Conservation (phyloP, 2,888 invertebrate species). For the Eustalomyia histrio region DNA sequence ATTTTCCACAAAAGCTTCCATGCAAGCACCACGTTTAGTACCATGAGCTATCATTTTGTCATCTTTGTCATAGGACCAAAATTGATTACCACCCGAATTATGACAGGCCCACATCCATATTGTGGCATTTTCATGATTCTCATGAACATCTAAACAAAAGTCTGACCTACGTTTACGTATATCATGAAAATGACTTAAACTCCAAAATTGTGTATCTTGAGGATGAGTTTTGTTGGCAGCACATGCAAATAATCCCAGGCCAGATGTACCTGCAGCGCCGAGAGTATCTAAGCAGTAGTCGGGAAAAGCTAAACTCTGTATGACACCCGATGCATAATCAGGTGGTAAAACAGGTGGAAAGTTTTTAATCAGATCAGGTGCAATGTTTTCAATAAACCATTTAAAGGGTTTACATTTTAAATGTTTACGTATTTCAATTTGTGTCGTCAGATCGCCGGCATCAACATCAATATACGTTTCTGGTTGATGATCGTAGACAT, state of each 20-base stretch:
- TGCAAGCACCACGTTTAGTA: conserved; percentile 56
- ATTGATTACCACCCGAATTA: conserved; percentile 93
- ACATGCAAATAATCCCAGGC: conserved; percentile 70
- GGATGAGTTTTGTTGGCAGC: conserved; percentile 68
- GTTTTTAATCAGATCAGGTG: conserved; percentile 91
- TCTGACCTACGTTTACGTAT: conserved; percentile 81
- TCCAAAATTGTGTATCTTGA: conserved; percentile 72
- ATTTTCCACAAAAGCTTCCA: conserved; percentile 85
- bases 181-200: conserved; percentile 72
- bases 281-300: conserved; percentile 87
- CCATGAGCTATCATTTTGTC: conserved; percentile 72
- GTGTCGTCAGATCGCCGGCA: conserved; percentile 89
- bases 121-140: conserved; percentile 84
- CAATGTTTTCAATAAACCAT: conserved; percentile 96
- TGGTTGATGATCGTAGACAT: conserved; percentile 88
- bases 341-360: conserved; percentile 93
- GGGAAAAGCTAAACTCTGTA: conserved; percentile 82
- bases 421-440: conserved; percentile 85
- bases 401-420: conserved; percentile 93
- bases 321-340: conserved; percentile 89
- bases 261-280: conserved; percentile 76
- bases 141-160: conserved; percentile 92
- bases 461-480: conserved; percentile 85
- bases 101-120: conserved; percentile 92
- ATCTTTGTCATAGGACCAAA: conserved; percentile 89